Evolutionary conservation across 1,140 invertebrate species (phyloP), one percentile per base, ranked within the genome.

Genomic region (Megalonaias nervosa): DNA sequence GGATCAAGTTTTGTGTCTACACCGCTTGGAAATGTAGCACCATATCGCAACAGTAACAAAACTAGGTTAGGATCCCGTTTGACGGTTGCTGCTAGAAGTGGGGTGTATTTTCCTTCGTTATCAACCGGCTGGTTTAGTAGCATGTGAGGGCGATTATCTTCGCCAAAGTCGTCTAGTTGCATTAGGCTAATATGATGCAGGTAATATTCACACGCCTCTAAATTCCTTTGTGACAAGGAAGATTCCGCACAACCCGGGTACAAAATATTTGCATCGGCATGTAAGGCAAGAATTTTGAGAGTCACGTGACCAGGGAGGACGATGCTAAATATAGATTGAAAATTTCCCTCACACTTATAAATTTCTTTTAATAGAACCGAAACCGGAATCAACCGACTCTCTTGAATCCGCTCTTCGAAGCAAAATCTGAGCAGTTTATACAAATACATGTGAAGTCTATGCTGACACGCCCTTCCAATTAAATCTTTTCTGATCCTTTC

Each of bases 321-420:
- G 62, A 71, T 65, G 55, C 71, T 74, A 69, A 78, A 78, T 31
- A 78, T 57, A 62, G 76, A 15, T 26, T 16, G 62, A 17, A 58
- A 67, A 67, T 73, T 73, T 67, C 71, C 70, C 12, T 31, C n/a
- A 71, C 76, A 78, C 26, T 58, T 64, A 23, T 73, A 73, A 19
- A 78, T 57, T 74, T 78, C 76, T 73, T 68, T 38, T 61, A 78
- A 78, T 66, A 78, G 71, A 61, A 73, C 70, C 4, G 71, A 71
- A n/a, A 78, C 76, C 21, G 76, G 76, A 64, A 67, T 69, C 1
- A 78, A 67, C 69, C 62, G 66, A 67, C 76, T 78, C 23, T 78
- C 71, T 31, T 58, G 58, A 21, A 78, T 78, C 64, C 69, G 55
- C n/a, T 68, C 23, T 23, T 78, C 71, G 16, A 61, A 78, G 26